Evolutionary conservation across 2,888 invertebrate species (phyloP), one percentile per base, ranked within the genome.

Genomic region (Lymantria monacha): DNA sequence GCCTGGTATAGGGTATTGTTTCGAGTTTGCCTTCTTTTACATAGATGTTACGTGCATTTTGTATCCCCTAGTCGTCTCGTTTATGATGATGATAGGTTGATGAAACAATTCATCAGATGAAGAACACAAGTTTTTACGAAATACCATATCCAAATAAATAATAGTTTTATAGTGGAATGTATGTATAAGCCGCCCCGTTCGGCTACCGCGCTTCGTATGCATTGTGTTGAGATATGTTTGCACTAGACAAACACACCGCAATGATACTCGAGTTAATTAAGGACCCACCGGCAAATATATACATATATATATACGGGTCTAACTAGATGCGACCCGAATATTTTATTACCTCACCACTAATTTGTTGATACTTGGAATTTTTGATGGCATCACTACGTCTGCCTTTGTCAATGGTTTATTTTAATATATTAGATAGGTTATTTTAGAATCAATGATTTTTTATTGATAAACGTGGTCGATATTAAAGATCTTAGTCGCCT

Each of bases 261-360:
- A 74, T 70, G 81, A 83, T 83, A 79, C 81, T 75, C 65, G 71
- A 63, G 65, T 76, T 84, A 84, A 85, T 85, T 84, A 83, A 81
- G 83, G 70, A 76, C 71, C 63, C 57, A 59, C 54, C 22, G 30
- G 73, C 81, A 83, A 84, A 83, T 63, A 81, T 58, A n/a, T n/a
- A n/a, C n/a, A n/a, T n/a, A n/a, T n/a, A n/a, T n/a, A n/a, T n/a
- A n/a, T n/a, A 49, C 61, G 49, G 50, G 51, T 52, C 66, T 68
- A 70, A 72, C 70, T 65, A 78, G 74, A 76, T 69, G 76, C 68
- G 72, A 50, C 46, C 62, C 58, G 78, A 76, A 81, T 76, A 72
- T 66, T 68, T 69, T 57, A 69, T 66, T 59, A 61, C 48, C 43
- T 38, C 30, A 36, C 10, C 41, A 46, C 50, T 48, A 53, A 59